These are phyloP conservation scores for Trididemnum clinides DNA, from an alignment of 23 tunicate species.

Conservation along the genomic window DNA sequence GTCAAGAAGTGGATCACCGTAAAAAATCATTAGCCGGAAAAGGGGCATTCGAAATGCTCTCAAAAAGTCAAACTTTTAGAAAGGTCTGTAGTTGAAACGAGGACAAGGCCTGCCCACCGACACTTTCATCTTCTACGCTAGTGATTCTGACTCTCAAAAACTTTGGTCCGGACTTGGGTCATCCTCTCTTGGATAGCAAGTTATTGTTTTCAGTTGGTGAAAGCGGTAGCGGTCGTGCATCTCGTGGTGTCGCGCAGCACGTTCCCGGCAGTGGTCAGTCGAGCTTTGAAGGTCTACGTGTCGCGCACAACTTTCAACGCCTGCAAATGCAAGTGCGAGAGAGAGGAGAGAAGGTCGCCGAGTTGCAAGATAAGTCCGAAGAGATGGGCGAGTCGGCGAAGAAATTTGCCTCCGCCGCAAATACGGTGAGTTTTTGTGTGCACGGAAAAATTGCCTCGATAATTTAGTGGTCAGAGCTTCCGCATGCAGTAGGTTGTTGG, in stretches of 20 bases:
- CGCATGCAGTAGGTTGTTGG: too few species aligned
- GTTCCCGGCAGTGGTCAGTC: slow-evolving; percentile 66
- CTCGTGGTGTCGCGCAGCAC: slow-evolving; percentile 59
- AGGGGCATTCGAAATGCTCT: too few species aligned
- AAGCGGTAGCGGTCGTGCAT: slow-evolving; percentile 44
- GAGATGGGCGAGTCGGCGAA: slow-evolving; percentile 63
- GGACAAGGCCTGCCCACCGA: too few species aligned
- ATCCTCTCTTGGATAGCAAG: background rate
- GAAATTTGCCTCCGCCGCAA: slow-evolving; percentile 59
- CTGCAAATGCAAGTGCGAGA: slow-evolving; percentile 51
- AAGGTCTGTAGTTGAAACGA: too few species aligned
- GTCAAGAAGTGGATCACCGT: too few species aligned
- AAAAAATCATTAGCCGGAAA: too few species aligned
- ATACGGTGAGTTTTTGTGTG: slow-evolving; percentile 49
- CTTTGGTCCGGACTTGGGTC: background rate
- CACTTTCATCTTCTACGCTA: background rate
- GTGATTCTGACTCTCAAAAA: background rate
- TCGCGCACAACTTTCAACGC: slow-evolving; percentile 43
- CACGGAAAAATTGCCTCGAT: too few species aligned
- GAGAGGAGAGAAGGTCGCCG: slow-evolving; percentile 71
- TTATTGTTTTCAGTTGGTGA: slow-evolving; percentile 47
- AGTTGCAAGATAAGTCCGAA: slow-evolving; percentile 66
- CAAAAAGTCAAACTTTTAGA: too few species aligned
- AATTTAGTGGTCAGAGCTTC: too few species aligned
- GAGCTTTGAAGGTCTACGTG: slow-evolving; percentile 67